Conservation (phyloP, 2,113 vertebrate genomes). For the Maccullochella peelii region DNA sequence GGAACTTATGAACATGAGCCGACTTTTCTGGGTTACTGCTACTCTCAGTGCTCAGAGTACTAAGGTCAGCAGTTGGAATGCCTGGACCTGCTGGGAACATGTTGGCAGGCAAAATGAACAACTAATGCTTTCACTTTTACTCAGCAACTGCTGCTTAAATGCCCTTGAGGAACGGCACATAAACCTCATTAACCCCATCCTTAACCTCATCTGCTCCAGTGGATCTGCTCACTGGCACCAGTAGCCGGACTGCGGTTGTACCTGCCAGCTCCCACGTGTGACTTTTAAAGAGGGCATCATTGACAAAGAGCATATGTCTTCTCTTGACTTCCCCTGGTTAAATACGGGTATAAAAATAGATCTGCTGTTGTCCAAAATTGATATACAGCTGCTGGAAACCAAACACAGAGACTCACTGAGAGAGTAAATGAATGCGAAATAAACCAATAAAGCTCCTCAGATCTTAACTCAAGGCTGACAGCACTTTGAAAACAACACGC, state of each 20-base stretch:
- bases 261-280: neutral
- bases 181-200: slow-evolving; percentile 37
- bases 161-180: slow-evolving; percentile 20
- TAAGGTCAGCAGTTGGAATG: slow-evolving; percentile 26
- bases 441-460: slow-evolving; percentile 27
- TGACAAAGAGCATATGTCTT: neutral
- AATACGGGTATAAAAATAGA: neutral
- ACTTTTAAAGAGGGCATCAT: neutral
- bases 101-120: slow-evolving; percentile 29
- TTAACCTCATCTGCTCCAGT: slow-evolving; percentile 5
- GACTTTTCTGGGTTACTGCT: neutral
- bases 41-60: neutral
- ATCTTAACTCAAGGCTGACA: slow-evolving; percentile 27
- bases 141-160: slow-evolving; percentile 13
- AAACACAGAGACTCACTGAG: neutral
- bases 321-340: neutral
- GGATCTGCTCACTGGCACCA: neutral
- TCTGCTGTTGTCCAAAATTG: neutral
- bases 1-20: neutral
- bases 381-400: neutral
- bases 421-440: neutral
- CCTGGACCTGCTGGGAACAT: slow-evolving; percentile 16
- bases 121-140: slow-evolving; percentile 28
- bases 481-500: slow-evolving; percentile 15
- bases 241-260: neutral